phyloP scores from a whole-genome alignment of 2,797 vertebrate genomes.

The Hypotaenidia okinawae region DNA sequence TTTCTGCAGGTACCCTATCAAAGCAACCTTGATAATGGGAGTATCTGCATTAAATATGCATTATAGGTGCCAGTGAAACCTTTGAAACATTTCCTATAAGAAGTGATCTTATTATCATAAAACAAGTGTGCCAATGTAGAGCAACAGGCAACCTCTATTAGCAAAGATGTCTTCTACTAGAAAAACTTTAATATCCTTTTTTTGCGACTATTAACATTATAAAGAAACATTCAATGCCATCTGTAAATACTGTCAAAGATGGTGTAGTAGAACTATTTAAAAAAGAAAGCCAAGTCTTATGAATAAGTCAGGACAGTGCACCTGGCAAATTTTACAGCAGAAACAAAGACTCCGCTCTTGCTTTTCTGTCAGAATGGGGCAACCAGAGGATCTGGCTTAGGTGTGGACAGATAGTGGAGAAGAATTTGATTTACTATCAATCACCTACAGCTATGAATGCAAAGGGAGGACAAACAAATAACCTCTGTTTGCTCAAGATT shows the following conservation, averaged over 20 bases:
- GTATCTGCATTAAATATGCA: not conserved
- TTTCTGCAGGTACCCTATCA: not conserved
- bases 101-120: not conserved
- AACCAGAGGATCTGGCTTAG: not conserved
- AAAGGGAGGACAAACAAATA: not conserved
- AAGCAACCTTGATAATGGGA: not conserved
- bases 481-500: conserved; percentile 1
- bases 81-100: not conserved
- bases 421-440: not conserved
- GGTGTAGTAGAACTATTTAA: not conserved
- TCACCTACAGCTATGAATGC: not conserved
- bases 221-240: not conserved
- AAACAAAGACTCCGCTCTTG: not conserved
- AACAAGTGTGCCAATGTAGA: not conserved
- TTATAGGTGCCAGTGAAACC: not conserved
- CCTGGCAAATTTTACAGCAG: not conserved
- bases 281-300: not conserved
- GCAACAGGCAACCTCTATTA: not conserved
- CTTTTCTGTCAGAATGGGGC: not conserved
- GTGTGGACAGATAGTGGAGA: not conserved
- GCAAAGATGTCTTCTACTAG: not conserved
- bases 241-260: not conserved
- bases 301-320: not conserved
- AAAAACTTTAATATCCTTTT: not conserved
- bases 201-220: not conserved